A percentile compares a stretch with the other conserved stretches of the same genome.
These are phyloP conservation scores for Hemaris fuciformis DNA, from an alignment of 2,888 invertebrate genomes.

Conservation along the genomic window DNA sequence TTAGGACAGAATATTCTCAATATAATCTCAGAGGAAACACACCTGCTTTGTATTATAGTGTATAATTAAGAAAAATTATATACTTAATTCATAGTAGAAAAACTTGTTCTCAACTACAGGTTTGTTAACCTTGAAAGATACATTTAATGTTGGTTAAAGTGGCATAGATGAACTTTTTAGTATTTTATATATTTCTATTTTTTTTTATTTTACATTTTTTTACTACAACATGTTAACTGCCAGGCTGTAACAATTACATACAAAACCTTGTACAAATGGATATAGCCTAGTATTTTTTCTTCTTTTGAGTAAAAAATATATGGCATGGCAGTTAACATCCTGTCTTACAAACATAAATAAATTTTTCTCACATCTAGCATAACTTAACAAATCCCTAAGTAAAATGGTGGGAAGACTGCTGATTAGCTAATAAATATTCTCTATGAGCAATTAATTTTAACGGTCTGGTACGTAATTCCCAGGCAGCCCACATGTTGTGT, in stretches of 20 bases:
- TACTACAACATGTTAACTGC: not conserved
- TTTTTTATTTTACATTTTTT: not conserved
- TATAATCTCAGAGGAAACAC: not conserved
- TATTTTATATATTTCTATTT: not conserved
- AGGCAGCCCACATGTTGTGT: conserved; percentile 7
- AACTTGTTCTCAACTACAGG: not conserved
- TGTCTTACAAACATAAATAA: not conserved
- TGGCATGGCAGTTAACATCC: not conserved
- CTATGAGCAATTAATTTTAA: not conserved
- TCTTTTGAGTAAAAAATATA: not conserved
- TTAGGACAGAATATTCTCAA: not conserved
- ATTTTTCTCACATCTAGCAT: not conserved
- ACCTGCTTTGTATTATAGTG: not conserved
- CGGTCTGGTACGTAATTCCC: not conserved
- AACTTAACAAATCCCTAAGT: not conserved
- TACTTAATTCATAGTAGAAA: not conserved
- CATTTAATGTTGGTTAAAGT: not conserved
- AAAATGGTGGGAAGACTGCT: not conserved
- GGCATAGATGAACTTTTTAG: not conserved
- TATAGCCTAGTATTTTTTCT: no score
- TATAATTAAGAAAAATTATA: not conserved
- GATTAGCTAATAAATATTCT: conserved; percentile 5
- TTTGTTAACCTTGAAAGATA: not conserved
- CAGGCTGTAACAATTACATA: not conserved
- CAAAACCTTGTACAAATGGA: not conserved